Conservation (phyloP, 2,113 vertebrate genomes). For the Microcebus murinus region DNA sequence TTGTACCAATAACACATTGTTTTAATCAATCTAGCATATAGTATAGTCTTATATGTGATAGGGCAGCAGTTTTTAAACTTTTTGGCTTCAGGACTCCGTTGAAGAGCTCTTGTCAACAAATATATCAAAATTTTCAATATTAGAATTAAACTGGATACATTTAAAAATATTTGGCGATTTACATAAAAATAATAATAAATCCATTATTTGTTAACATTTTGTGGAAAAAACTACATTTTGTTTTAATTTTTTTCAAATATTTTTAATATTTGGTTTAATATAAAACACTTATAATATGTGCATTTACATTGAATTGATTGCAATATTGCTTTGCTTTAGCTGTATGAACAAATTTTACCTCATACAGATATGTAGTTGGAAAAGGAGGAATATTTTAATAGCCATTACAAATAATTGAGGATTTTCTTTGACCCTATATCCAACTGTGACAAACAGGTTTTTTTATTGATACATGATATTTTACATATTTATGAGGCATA, state of each 20-base stretch:
- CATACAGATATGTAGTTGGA: not conserved
- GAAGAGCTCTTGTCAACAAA: slow-evolving; percentile 25
- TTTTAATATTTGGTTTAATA: not conserved
- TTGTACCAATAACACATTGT: slow-evolving; percentile 17
- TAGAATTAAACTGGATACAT: slow-evolving; percentile 11
- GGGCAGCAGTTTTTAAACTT: not conserved
- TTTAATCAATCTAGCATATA: slow-evolving; percentile 52
- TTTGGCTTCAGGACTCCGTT: not conserved
- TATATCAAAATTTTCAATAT: not conserved
- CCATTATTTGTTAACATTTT: not conserved
- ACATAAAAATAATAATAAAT: not conserved
- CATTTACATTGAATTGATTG: not conserved
- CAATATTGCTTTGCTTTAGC: not conserved
- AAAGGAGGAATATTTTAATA: not conserved
- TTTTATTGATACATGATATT: too few species aligned
- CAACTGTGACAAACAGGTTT: not conserved
- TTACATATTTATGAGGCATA: too few species aligned
- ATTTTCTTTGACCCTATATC: not conserved
- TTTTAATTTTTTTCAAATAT: not conserved
- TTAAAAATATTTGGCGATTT: not conserved
- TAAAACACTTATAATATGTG: not conserved
- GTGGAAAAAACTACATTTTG: slow-evolving; percentile 9
- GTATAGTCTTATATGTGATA: not conserved
- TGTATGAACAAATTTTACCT: not conserved
- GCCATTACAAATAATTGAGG: not conserved